Evolutionary conservation across 2,797 vertebrate species (phyloP).

Genomic region (Tympanoctomys barrerae): DNA sequence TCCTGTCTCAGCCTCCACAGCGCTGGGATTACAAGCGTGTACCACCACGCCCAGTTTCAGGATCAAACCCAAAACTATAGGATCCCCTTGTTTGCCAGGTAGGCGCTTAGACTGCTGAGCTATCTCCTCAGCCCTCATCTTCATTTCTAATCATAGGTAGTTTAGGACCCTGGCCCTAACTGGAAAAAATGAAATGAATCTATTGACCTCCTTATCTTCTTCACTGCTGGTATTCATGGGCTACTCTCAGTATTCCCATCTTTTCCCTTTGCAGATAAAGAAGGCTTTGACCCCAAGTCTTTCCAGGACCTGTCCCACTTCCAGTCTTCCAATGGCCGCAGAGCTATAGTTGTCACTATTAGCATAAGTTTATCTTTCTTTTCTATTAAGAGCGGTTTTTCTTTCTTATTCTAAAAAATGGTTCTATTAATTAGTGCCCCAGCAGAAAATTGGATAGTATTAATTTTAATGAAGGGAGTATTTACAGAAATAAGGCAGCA

Average conservation of each 20-base stretch:
- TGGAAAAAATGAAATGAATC: not conserved
- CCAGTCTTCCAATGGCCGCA: not conserved
- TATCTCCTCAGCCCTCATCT: not conserved
- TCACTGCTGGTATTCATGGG: not conserved
- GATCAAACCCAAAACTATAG: too few species aligned
- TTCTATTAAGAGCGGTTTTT: not conserved
- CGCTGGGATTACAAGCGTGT: too few species aligned
- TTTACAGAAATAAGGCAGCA: not conserved
- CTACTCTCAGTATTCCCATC: not conserved
- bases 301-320: not conserved
- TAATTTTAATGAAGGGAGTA: not conserved
- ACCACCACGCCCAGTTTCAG: too few species aligned
- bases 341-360: not conserved
- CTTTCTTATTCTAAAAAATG: constrained; percentile 25
- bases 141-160: not conserved
- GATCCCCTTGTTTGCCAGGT: too few species aligned
- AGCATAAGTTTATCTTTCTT: not conserved
- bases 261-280: not conserved
- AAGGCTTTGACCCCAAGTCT: not conserved
- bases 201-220: not conserved
- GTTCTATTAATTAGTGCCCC: not conserved
- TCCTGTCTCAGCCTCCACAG: too few species aligned
- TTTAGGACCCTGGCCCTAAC: not conserved
- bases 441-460: not conserved
- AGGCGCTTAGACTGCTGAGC: too few species aligned